A percentile compares a stretch with the other conserved stretches of the same genome.
Conservation (phyloP, 30 jellyfish, hydroid and myxozoan species). For the Nemopilema nomurai region DNA sequence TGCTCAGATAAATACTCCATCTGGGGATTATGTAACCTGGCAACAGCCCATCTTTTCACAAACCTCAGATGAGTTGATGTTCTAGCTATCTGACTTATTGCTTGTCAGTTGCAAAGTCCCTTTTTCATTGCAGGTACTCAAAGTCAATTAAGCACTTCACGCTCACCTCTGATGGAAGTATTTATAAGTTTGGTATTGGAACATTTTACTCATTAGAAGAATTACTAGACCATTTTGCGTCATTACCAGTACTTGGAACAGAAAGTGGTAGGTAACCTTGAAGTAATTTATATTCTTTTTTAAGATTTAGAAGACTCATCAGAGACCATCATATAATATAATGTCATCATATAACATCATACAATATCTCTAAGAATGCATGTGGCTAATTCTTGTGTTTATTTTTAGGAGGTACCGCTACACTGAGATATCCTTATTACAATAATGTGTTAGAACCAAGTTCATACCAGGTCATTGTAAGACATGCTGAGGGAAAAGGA, state of each 20-base stretch:
- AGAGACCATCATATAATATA: too few species aligned
- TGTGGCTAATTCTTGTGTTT: background rate
- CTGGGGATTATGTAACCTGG: too few species aligned
- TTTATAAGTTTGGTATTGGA: slow-evolving; percentile 82
- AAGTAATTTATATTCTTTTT: too few species aligned
- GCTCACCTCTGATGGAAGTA: slow-evolving; percentile 31
- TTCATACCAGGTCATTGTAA: slow-evolving; percentile 59
- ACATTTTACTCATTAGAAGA: slow-evolving; percentile 69
- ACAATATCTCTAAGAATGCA: background rate
- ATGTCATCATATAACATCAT: too few species aligned
- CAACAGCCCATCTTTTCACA: too few species aligned
- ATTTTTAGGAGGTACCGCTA: slow-evolving; percentile 81
- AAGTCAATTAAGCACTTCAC: slow-evolving; percentile 87
- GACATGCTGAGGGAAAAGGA: slow-evolving; percentile 94
- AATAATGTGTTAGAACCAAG: slow-evolving; percentile 80
- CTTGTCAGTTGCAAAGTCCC: too few species aligned
- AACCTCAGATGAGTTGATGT: too few species aligned
- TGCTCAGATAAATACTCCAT: too few species aligned
- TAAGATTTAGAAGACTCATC: background rate
- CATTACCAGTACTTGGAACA: slow-evolving; percentile 84
- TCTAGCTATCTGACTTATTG: too few species aligned
- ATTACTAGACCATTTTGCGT: slow-evolving; percentile 80
- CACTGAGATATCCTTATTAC: slow-evolving; percentile 75
- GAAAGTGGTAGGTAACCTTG: slow-evolving; percentile 66
- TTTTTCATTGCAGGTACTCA: slow-evolving; percentile 48